phyloP scores from a whole-genome alignment of 2,113 vertebrate species.

The Ranitomeya variabilis region DNA sequence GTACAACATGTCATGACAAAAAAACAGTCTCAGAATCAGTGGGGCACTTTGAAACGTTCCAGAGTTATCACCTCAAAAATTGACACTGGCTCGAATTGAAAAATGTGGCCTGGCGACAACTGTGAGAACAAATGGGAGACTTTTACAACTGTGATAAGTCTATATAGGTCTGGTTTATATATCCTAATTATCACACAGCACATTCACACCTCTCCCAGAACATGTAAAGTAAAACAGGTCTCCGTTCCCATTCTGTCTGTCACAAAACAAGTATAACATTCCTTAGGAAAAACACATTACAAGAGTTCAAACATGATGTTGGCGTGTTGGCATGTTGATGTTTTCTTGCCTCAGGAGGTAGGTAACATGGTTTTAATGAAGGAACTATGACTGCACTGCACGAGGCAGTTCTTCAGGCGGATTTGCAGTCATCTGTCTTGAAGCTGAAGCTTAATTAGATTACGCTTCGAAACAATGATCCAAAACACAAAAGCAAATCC shows the following conservation, averaged over 20 bases:
- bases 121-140: too few species aligned
- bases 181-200: neutral
- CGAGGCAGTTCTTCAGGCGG: neutral
- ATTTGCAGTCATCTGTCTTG: neutral
- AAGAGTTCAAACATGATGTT: neutral
- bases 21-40: too few species aligned
- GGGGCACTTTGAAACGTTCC: too few species aligned
- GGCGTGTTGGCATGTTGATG: neutral
- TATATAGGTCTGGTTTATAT: neutral
- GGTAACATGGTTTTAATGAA: neutral
- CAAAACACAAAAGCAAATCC: slow-evolving; percentile 9
- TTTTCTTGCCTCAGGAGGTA: neutral
- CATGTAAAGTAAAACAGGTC: neutral
- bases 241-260: neutral
- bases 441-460: slow-evolving; percentile 6
- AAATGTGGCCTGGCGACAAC: too few species aligned
- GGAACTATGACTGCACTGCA: neutral
- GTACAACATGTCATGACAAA: too few species aligned
- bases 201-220: neutral
- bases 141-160: too few species aligned
- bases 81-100: too few species aligned
- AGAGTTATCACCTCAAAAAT: too few species aligned
- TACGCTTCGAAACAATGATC: neutral
- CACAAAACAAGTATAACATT: neutral
- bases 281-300: neutral